Evolutionary conservation across 1,140 invertebrate genomes (phyloP), one percentile per base, ranked within the genome.

Genomic region (Conus ventricosus): DNA sequence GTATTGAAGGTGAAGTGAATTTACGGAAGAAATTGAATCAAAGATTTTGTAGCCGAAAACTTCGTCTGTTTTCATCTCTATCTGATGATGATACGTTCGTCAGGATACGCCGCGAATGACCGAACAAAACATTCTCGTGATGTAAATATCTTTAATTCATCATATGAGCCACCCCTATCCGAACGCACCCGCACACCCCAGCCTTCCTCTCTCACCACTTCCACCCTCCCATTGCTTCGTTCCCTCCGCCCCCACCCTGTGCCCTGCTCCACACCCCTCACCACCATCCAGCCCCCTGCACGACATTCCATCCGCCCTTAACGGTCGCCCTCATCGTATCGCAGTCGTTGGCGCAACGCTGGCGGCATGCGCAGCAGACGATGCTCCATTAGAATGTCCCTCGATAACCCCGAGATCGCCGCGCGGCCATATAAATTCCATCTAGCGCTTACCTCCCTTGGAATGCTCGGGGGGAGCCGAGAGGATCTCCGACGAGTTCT

Each of bases 321-420:
- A 8, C n/a, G 51, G 81, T 83, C 81, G 7, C 81, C 55, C 81
- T 17, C 13, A 17, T 55, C 51, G 81, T 83, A 83, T 83, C 81
- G 20, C 13, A 55, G 51, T 83, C 25, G 81, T 83, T 83, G 81
- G 81, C 81, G 55, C 39, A 4, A 53, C 20, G 7, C 81, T 83
- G 81, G 81, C 81, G 81, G n/a, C 81, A 53, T n/a, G 81, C 17
- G 20, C 81, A 27, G 81, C 81, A 54, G 51, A 78, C 53, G 81
- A 55, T 57, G 81, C 81, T 83, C 81, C 55, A 83, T 83, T 83
- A 83, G 81, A 83, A 83, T 83, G 81, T 57, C 57, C 81, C 15
- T 54, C 7, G 81, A 83, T 83, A 83, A 83, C 57, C 57, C 81
- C 51, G 55, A 83, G 51, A 57, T 15, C 39, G 13, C 15, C 81